Percentiles rank a stretch among this genome's conserved stretches.
Evolutionary conservation across 2,113 vertebrate genomes (phyloP).

Genomic region (Anseranas semipalmata): DNA sequence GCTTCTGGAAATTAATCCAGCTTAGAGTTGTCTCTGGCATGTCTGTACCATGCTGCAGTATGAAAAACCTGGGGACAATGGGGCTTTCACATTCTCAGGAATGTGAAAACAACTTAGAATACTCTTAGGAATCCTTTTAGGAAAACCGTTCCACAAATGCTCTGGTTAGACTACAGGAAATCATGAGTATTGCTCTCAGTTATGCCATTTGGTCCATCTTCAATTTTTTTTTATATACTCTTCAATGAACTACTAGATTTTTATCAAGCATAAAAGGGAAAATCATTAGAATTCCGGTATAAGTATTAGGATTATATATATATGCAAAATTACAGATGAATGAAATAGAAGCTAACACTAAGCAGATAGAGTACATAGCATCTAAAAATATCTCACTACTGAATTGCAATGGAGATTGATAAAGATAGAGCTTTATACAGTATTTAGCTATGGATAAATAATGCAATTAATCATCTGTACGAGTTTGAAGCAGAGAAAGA

Average conservation of each 20-base stretch:
- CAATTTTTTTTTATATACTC: too few relatives aligned
- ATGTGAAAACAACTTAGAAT: neutral
- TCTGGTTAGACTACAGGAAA: neutral
- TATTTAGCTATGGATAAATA: slow-evolving; percentile 36
- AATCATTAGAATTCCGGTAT: neutral
- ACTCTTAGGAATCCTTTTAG: neutral
- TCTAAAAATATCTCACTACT: neutral
- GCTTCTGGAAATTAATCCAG: neutral
- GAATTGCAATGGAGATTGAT: neutral
- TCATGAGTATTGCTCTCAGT: neutral
- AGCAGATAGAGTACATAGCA: neutral
- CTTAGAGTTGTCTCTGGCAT: neutral
- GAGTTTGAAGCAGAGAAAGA: neutral
- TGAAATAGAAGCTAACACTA: neutral
- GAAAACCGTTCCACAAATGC: neutral
- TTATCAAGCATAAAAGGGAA: neutral
- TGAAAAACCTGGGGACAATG: neutral
- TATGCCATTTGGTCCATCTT: neutral
- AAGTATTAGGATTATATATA: neutral
- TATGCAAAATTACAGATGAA: neutral
- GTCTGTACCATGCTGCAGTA: neutral
- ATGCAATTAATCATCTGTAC: neutral
- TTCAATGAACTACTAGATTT: neutral
- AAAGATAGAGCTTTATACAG: neutral
- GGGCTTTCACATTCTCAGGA: neutral